Evolutionary conservation across 2,888 invertebrate genomes (phyloP), one percentile per base, ranked within the genome.

Genomic region (Hydropsyche betteni): DNA sequence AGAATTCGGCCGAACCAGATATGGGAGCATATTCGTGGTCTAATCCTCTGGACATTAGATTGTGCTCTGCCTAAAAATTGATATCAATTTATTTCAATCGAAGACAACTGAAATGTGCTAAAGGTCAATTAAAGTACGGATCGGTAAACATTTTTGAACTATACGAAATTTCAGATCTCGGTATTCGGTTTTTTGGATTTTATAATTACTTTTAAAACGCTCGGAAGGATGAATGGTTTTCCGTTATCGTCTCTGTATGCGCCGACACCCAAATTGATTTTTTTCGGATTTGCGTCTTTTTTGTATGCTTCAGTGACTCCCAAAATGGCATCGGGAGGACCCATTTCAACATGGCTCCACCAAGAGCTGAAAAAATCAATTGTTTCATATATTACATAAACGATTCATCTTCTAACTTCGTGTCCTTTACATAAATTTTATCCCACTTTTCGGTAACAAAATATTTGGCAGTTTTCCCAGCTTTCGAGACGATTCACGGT

Each of bases 211-310:
- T 90, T 90, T 78, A 86, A 88, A 34, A 99, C 98, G 84, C 93
- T 93, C 33, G 97, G 96, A 75, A 99, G 88, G 24, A 99, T 92
- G 85, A 91, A 98, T 2, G 99, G 99, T 87, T 99, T 98, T 73
- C 98, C 98, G 82, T 94, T 91, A 83, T 99, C 99, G 85, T 99
- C 98, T 81, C 99, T 91, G 86, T 99, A 99, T 7, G 99, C 98
- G 77, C 97, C 97, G 4, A 92, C 97, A 77, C 98, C 98, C 71
- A 99, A 90, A 85, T 99, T 99, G 79, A 99, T 94, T 86, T 99
- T 99, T 81, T 96, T 96, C 0, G 96, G 91, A 84, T 96, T 94
- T 2, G 89, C 87, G 84, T 99, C 99, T 78, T 88, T 91, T 84
- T 96, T 98, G 86, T 89, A 99, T 0, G 99, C 99, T 84, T 99